Evolutionary conservation across 2,888 invertebrate genomes (phyloP).

Genomic region (Drosophila monieri): DNA sequence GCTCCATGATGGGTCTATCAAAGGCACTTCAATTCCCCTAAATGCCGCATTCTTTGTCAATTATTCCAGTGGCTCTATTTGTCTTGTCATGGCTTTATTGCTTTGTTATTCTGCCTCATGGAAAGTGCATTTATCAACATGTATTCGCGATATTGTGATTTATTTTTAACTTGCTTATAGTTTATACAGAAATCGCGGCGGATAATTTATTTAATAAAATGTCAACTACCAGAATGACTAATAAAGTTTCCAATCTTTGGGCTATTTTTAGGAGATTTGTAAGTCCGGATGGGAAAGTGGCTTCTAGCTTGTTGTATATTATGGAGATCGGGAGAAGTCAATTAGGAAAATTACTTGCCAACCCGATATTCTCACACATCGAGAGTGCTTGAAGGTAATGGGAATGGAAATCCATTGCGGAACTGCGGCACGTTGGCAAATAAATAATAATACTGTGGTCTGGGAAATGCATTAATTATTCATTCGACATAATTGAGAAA

Average conservation of each 20-base stretch:
- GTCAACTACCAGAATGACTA: slow-evolving; percentile 10
- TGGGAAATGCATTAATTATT: slow-evolving; percentile 64
- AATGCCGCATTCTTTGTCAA: slow-evolving; percentile 70
- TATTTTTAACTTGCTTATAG: slow-evolving; percentile 69
- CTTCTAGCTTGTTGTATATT: no score
- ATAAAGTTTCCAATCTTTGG: background rate
- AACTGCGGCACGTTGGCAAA: slow-evolving; percentile 62
- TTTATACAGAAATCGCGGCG: slow-evolving; percentile 19
- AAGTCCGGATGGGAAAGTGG: background rate
- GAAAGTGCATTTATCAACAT: slow-evolving; percentile 55
- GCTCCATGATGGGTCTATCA: slow-evolving; percentile 62
- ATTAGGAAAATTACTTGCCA: slow-evolving; percentile 57
- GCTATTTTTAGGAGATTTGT: slow-evolving; percentile 5
- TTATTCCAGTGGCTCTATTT: slow-evolving; percentile 51
- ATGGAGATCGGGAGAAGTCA: slow-evolving; percentile 31
- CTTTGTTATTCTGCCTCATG: slow-evolving; percentile 33
- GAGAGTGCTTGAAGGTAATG: slow-evolving; percentile 1
- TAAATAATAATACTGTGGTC: slow-evolving; percentile 67
- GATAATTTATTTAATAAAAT: slow-evolving; percentile 52
- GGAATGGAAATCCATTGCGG: slow-evolving; percentile 45
- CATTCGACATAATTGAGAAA: slow-evolving; percentile 53
- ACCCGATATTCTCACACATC: slow-evolving; percentile 39
- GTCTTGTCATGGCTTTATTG: slow-evolving; percentile 31
- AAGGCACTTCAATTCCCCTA: slow-evolving; percentile 68
- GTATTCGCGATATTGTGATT: slow-evolving; percentile 57